Evolutionary conservation across 2,797 vertebrate genomes (phyloP), one percentile per base, ranked within the genome.

Genomic region (Chelidonichthys spinosus): DNA sequence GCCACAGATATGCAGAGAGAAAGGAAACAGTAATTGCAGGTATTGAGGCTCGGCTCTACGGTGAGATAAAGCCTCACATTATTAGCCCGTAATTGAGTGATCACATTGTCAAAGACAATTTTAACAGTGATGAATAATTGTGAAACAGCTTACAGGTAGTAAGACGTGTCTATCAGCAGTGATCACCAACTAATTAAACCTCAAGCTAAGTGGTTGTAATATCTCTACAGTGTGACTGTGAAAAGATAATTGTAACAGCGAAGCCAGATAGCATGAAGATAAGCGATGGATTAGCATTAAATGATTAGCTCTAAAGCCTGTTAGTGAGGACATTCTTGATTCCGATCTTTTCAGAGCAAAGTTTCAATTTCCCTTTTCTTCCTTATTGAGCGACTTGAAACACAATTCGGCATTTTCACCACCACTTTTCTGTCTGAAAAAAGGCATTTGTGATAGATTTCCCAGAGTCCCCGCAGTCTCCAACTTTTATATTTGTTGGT

Each of bases 41-140:
- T 66, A 55, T 25, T 54, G 67, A 73, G 59, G 71, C 35, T 59
- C 65, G 63, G 53, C 74, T 83, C 81, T 79, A 74, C 62, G 14
- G 74, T 59, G 44, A 69, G 46, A 81, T 79, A 85, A 78, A 83
- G 72, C 66, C 61, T 53, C 9, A 55, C 53, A 82, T 86, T 83
- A 88, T 85, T 74, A 83, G 74, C 69, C 73, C 76, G 76, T 84
- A 88, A 90, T 71, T 78, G 76, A 84, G 61, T 67, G 72, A 83
- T 81, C 72, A 70, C 67, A 56, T 69, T 69, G 74, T 78, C 52
- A 84, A 49, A 84, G 79, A 75, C 74, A 4, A 75, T 80, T 83
- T 66, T 36, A 71, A 79, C 49, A 61, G 60, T 9, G 17, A 69
- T 70, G 64, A 69, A 78, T 84, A 65, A 79, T 69, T 67, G 46